A percentile compares a stretch with the other conserved stretches of the same genome.
Evolutionary conservation across 2,888 invertebrate genomes (phyloP).

Genomic region (Uloborus plumipes): DNA sequence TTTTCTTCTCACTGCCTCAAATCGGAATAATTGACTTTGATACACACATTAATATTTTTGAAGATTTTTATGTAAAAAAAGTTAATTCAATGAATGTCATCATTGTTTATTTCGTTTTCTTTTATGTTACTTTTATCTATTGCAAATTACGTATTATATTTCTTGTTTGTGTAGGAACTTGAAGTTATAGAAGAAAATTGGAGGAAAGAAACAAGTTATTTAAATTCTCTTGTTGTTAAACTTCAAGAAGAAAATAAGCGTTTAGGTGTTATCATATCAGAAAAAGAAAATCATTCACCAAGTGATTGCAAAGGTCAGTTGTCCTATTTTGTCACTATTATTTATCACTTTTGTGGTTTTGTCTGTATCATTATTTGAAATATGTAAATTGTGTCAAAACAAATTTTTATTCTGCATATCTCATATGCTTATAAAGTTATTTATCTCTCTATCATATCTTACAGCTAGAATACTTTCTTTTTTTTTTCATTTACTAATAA

Average conservation of each 20-base stretch:
- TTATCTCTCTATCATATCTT: too few relatives aligned
- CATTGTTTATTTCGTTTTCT: neutral
- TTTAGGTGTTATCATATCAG: constrained; percentile 74
- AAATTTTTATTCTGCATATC: too few relatives aligned
- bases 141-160: constrained; percentile 8
- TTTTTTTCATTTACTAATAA: too few relatives aligned
- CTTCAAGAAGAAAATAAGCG: constrained; percentile 93
- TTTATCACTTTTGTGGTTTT: too few relatives aligned
- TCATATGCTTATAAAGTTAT: too few relatives aligned
- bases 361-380: too few relatives aligned
- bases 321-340: too few relatives aligned
- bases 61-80: neutral
- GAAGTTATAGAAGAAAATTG: constrained; percentile 97
- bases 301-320: constrained; percentile 55
- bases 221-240: constrained; percentile 85
- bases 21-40: too few relatives aligned
- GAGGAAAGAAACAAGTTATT: constrained; percentile 91
- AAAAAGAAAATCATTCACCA: constrained; percentile 67
- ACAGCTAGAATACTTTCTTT: too few relatives aligned
- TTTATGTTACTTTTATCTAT: neutral
- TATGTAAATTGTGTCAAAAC: too few relatives aligned
- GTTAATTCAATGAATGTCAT: neutral
- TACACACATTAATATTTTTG: neutral
- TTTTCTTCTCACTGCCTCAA: too few relatives aligned
- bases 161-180: constrained; percentile 80